These are phyloP conservation scores for Callinectes sapidus DNA, from an alignment of 2,888 invertebrate genomes.

Conservation along the genomic window DNA sequence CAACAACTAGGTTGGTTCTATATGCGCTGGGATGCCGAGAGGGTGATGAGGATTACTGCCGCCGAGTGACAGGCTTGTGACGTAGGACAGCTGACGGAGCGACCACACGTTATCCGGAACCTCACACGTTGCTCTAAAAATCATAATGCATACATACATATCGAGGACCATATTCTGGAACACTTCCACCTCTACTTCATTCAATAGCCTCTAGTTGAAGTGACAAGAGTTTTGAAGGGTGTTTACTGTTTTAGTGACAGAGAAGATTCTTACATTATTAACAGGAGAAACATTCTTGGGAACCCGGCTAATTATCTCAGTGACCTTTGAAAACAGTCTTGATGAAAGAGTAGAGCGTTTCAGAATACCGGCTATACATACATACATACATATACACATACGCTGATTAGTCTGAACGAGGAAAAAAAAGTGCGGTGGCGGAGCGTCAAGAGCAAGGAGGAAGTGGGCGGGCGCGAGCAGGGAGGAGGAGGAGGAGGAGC, in stretches of 20 bases:
- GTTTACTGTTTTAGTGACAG: too few relatives aligned
- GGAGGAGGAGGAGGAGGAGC: not conserved
- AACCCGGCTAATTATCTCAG: too few relatives aligned
- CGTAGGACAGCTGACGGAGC: not conserved
- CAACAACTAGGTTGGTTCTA: not conserved
- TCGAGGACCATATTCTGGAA: too few relatives aligned
- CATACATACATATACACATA: not conserved
- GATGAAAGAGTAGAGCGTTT: too few relatives aligned
- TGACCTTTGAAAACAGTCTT: too few relatives aligned
- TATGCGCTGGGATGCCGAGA: not conserved
- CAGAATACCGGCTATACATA: too few relatives aligned
- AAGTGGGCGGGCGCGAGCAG: not conserved
- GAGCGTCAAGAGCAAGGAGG: not conserved
- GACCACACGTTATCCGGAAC: not conserved
- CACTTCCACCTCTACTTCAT: too few relatives aligned
- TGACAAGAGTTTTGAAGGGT: too few relatives aligned
- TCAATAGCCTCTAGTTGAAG: too few relatives aligned
- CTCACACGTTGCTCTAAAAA: not conserved
- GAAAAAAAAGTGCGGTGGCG: not conserved
- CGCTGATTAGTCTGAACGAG: not conserved
- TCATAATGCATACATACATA: not conserved
- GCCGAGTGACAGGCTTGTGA: not conserved
- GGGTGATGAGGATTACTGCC: not conserved
- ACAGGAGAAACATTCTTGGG: too few relatives aligned
- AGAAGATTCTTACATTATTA: too few relatives aligned